phyloP scores from a whole-genome alignment of 2,888 invertebrate genomes.

The Hemistola chrysoprasaria region DNA sequence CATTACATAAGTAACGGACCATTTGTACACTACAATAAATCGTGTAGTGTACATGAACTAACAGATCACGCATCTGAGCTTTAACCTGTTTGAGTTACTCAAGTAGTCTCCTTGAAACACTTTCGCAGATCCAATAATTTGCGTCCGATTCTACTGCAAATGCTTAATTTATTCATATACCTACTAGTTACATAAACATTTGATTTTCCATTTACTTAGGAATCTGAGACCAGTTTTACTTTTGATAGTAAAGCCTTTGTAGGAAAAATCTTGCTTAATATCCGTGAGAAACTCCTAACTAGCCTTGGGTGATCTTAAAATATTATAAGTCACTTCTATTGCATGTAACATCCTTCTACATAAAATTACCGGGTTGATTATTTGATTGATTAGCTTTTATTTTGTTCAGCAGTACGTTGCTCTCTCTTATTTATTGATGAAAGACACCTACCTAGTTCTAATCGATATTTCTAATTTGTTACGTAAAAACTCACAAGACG shows the following conservation, averaged over 20 bases:
- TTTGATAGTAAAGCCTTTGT: constrained; percentile 5
- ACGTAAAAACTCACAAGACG: constrained; percentile 27
- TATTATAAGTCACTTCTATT: neutral
- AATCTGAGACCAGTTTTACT: constrained; percentile 12
- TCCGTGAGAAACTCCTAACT: constrained; percentile 11
- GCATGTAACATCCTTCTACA: neutral
- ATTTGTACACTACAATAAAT: neutral
- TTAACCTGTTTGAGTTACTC: constrained; percentile 42
- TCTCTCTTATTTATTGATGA: no score
- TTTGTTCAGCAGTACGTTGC: no score
- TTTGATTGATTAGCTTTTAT: no score
- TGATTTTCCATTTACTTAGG: constrained; percentile 19
- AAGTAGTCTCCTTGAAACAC: constrained; percentile 63
- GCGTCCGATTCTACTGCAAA: constrained; percentile 37
- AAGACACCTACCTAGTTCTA: no score
- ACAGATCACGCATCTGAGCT: constrained; percentile 47
- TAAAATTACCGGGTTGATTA: neutral
- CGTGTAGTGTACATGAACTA: no score
- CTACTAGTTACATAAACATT: constrained; percentile 2
- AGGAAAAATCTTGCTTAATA: constrained; percentile 13
- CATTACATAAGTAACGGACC: neutral
- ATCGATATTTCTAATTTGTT: neutral
- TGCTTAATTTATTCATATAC: constrained; percentile 15
- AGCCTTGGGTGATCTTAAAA: neutral
- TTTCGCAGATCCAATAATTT: constrained; percentile 51